Evolutionary conservation across 2,888 invertebrate species (phyloP), one percentile per base, ranked within the genome.

Genomic region (Tromatobia lineatoria): DNA sequence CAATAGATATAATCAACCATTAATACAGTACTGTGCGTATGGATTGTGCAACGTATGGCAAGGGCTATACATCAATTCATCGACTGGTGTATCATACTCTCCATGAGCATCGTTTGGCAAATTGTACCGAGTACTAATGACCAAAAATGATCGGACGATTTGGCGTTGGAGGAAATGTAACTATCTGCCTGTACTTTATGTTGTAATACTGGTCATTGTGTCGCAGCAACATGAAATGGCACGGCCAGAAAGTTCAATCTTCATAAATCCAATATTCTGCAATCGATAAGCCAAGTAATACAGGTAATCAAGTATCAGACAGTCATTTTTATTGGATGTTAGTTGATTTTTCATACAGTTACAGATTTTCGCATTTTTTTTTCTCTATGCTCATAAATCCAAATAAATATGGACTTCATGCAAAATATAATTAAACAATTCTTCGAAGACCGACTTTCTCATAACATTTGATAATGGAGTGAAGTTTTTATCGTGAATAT

Each of bases 61-160:
- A 20, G 10, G 64, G 20, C 38, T 38, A 6, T 38, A 20, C 3
- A 20, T 38, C 42, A 11, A 64, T 18, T 64, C 11, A 61, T 38
- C 61, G 61, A 61, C 8, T 61, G 61, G 29, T 61, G 11, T 18
- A 18, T 61, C 34, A 34, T 29, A n/a, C 59, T 29, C n/a, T 61
- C 29, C 61, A 10, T 61, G 38, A n/a, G 29, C 29, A 34, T 34
- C 15, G n/a, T 38, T 34, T n/a, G 18, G 10, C 34, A 61, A 61
- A 6, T n/a, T 18, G 2, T 38, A 38, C 8, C 61, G 61, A 61
- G n/a, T 18, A 34, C 10, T 1, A 6, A n/a, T 3, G 18, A 61
- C 38, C 34, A 34, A 18, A 59, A 61, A 34, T 18, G 34, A 38
- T 61, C 34, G 10, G 11, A 18, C 61, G 6, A 4, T n/a, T 2